Base-by-base conservation (phyloP, 2,113 vertebrate species). In the Tachysurus vachellii region DNA sequence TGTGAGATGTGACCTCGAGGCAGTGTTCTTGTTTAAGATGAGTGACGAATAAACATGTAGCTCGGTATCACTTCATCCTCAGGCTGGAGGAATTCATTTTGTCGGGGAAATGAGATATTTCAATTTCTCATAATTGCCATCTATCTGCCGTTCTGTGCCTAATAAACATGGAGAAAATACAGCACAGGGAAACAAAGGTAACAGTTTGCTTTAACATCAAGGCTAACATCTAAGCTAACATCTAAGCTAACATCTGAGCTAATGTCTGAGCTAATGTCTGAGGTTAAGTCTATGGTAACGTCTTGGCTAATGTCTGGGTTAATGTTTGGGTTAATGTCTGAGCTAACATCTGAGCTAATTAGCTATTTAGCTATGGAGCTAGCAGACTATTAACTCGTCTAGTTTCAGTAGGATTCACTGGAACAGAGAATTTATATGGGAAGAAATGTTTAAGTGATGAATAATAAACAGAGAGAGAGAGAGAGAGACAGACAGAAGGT, bases 111-210 rank as follows among this genome's bases (percentile, higher is more conserved):
- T 94, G 31, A 93, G 92, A 93, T 90, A 92, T 93, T 93, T 92
- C 91, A 89, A 91, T 95, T 94, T 92, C 80, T 92, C 92, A 91
- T 93, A 93, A 93, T 94, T 94, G 91, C 91, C 89, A 85, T 89
- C 75, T 77, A 53, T 77, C 75, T 16, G 26, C 14, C 9, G 21
- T 77, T 77, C 47, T 28, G 23, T 26, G 44, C 23, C 73, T 77
- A 77, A 77, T 77, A 14, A 53, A 53, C 75, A 77, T 5, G 36
- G 7, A 71, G 36, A 71, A 36, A 42, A 71, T 42, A 71, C 70
- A 75, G 47, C 75, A 28, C 47, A 28, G 47, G 26, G 47, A 77
- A 77, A 77, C 44, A 44, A 47, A 26, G 47, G 26, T 10, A 44
- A 31, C 68, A 16, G 0, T 71, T 31, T 71, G 68, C 36, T 16